Base-by-base conservation (phyloP, 2,113 vertebrate genomes). In the Oenanthe oenanthe region DNA sequence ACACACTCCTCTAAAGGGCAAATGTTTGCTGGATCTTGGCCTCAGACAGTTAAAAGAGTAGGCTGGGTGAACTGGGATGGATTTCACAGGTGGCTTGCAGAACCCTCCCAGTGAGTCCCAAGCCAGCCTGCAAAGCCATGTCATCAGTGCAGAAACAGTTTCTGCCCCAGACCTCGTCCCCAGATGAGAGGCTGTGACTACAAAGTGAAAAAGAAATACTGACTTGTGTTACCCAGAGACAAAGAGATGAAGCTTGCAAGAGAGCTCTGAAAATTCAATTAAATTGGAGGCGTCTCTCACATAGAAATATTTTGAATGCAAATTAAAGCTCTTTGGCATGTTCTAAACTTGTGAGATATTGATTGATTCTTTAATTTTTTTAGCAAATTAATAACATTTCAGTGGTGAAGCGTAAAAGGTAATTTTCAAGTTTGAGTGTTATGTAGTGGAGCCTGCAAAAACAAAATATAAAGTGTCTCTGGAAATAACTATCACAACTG, bases 381-480 rank as follows among this genome's bases (percentile, higher is more conserved):
- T 32, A 73, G 32, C 18, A 32, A 84, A 84, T 91, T 86, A 84
- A 77, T 80, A 83, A 50, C 43, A 66, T 89, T 80, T 84, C 40
- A 29, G 63, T 48, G 56, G 22, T 79, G 81, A 96, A 92, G 54
- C 3, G 0, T 85, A 80, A 93, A 91, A 89, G 63, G 36, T 51
- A 80, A 93, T 88, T 94, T 92, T 71, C 1, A 0, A 80, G 56
- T 56, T 91, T 85, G 29, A 51, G 17, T 61, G 36, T 88, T 88
- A 82, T 7, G 71, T 88, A 85, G 47, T 63, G 63, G 25, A 93
- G 74, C 67, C 47, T 77, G 63, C 7, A 19, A 88, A 90, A 94
- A 62, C 26, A 93, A 92, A 95, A 71, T 74, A 67, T 34, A 53
- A 77, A 92, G 9, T 74, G 75, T 94, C 71, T 94, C 85, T 93